These are phyloP conservation scores for Bembecia ichneumoniformis DNA, from an alignment of 2,888 invertebrate genomes.

Conservation along the genomic window DNA sequence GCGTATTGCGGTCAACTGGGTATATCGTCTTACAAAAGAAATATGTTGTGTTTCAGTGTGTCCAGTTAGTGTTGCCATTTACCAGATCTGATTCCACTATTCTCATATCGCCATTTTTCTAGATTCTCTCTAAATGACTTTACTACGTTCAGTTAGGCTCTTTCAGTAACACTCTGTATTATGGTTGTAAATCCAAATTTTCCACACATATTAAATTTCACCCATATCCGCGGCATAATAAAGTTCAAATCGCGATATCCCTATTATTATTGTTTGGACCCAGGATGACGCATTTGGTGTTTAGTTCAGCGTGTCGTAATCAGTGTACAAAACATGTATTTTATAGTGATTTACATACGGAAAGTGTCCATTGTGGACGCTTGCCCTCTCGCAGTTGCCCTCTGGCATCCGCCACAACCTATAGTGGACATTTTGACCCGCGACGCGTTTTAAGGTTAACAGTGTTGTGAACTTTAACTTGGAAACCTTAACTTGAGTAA, in stretches of 20 bases:
- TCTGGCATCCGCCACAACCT: conserved; percentile 36
- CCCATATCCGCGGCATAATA: background rate
- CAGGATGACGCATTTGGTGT: conserved; percentile 43
- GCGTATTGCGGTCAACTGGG: no score
- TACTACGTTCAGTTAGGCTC: no score
- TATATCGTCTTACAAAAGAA: no score
- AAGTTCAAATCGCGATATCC: background rate
- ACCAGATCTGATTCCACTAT: no score
- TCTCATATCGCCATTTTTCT: no score
- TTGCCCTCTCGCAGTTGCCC: conserved; percentile 61
- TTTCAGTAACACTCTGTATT: no score
- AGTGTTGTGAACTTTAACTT: background rate
- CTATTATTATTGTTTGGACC: background rate
- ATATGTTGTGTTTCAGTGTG: no score
- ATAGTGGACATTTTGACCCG: conserved; percentile 39
- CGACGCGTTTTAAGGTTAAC: conserved; percentile 15
- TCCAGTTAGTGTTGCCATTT: no score
- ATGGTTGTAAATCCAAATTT: no score
- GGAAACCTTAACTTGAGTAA: no score
- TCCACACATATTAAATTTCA: background rate
- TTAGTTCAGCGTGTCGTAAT: conserved; percentile 65
- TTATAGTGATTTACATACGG: conserved; percentile 66
- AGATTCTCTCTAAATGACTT: no score
- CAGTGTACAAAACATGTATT: conserved; percentile 59
- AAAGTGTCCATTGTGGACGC: conserved; percentile 54